Evolutionary conservation across 2,797 vertebrate genomes (phyloP), one percentile per base, ranked within the genome.

Genomic region (Helicolenus hilgendorfi): DNA sequence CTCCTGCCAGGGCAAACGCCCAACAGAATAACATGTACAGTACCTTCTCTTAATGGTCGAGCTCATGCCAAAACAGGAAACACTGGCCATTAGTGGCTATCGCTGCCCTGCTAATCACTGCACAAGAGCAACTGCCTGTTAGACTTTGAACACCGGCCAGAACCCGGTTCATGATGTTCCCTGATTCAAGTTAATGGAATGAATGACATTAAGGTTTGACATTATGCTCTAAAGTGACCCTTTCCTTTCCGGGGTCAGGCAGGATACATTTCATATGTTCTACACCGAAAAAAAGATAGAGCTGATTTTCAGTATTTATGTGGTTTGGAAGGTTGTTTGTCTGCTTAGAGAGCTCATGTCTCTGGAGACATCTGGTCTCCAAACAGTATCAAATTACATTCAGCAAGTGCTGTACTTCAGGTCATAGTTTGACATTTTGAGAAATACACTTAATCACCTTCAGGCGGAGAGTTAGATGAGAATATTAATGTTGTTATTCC

Each of bases 1-100:
- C 56, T 84, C 36, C 72, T 79, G 55, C 9, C 60, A 67, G 72
- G 70, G 1, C 49, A 77, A 83, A 49, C 22, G 1, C 7, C 24
- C 60, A 70, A 10, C 31, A 68, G 45, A 79, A 74, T 60, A 86
- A 11, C 11, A n/a, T 59, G 10, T 60, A 7, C 41, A 45, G 18
- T 70, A 22, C 60, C 15, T 53, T 36, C 35, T 72, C 65, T 29
- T 10, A 73, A 64, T 56, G 62, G 24, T 33, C 31, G 0, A 55
- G 26, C 67, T 72, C 14, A 45, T 56, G 29, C 33, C 53, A 59
- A 73, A 92, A 84, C 72, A 81, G 76, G 65, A 84, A 79, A 60
- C 33, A 59, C 18, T 35, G 6, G 14, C 14, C 45, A 65, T 87
- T 72, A 81, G 26, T 14, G 31, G 7, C 29, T 29, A 35, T 73